Conservation (phyloP, 1,140 invertebrate genomes). For the Periplaneta americana region DNA sequence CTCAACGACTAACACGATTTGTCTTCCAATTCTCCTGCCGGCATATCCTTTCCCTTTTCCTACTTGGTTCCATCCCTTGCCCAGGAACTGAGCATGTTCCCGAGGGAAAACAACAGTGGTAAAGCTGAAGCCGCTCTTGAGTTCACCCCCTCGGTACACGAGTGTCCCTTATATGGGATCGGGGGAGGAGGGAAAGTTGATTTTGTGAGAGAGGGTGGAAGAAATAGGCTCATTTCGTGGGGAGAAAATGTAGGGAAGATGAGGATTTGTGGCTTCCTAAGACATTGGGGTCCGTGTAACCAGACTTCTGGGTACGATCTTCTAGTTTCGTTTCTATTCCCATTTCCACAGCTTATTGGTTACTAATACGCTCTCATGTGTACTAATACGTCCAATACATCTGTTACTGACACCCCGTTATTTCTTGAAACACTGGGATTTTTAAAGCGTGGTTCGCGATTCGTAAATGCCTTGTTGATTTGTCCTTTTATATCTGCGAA, state of each 20-base stretch:
- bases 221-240: background rate
- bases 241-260: background rate
- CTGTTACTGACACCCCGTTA: background rate
- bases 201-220: background rate
- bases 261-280: background rate
- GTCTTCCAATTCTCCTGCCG: background rate
- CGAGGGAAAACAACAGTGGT: background rate
- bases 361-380: background rate
- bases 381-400: background rate
- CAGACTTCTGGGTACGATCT: background rate
- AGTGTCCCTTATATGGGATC: background rate
- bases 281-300: background rate
- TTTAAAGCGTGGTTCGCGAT: too few relatives aligned
- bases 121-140: background rate
- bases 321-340: background rate
- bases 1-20: background rate
- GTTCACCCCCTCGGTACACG: background rate
- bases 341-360: background rate
- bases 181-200: background rate
- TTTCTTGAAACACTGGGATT: too few relatives aligned
- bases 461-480: too few relatives aligned
- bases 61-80: background rate
- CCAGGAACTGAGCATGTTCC: background rate
- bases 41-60: background rate
- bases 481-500: too few relatives aligned